Conservation (phyloP, 2,888 invertebrate species). For the Morpho helenor region DNA sequence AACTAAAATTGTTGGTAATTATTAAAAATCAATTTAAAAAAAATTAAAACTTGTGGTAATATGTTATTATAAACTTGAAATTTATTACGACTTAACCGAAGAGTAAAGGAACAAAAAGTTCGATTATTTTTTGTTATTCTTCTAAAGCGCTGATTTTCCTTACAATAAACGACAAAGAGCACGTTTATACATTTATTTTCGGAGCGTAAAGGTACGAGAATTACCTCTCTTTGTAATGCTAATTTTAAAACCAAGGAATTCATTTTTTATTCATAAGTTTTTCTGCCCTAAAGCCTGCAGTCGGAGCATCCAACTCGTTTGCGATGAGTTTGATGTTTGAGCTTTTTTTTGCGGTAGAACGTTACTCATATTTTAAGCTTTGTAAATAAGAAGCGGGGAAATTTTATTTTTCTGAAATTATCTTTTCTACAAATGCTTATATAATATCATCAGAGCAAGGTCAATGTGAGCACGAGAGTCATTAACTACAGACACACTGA, state of each 20-base stretch:
- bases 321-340: constrained; percentile 61
- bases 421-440: too few species aligned
- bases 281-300: constrained; percentile 72
- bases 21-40: too few species aligned
- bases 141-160: constrained; percentile 61
- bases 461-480: too few species aligned
- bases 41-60: too few species aligned
- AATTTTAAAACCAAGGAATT: constrained; percentile 78
- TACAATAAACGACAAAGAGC: constrained; percentile 63
- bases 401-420: not conserved
- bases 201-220: constrained; percentile 71
- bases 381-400: constrained; percentile 31
- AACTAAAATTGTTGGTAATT: too few species aligned
- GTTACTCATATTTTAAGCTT: constrained; percentile 45
- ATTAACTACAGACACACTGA: too few species aligned
- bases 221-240: constrained; percentile 77
- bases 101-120: constrained; percentile 7
- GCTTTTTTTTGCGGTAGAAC: constrained; percentile 32
- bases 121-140: constrained; percentile 23
- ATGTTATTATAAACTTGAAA: too few species aligned
- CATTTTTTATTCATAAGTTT: constrained; percentile 79
- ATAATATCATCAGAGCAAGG: too few species aligned
- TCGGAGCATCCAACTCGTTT: constrained; percentile 66
- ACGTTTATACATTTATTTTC: constrained; percentile 68
- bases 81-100: too few species aligned